phyloP scores from a whole-genome alignment of 2,113 vertebrate species.

The Oriolus oriolus region DNA sequence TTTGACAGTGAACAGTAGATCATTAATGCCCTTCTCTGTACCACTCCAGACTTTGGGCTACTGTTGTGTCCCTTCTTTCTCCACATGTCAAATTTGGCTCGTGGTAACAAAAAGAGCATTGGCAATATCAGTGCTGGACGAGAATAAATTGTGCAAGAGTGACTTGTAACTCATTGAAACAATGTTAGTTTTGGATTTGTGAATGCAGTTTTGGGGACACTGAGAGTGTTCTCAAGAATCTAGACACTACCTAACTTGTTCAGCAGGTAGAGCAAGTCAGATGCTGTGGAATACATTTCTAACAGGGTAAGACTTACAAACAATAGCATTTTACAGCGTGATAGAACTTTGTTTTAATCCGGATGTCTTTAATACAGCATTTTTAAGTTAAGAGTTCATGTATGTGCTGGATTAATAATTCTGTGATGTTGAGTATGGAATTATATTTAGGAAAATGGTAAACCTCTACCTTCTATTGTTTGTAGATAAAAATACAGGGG shows the following conservation, averaged over 20 bases:
- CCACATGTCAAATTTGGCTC: not conserved
- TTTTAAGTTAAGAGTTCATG: not conserved
- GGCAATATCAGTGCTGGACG: not conserved
- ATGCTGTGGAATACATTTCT: not conserved
- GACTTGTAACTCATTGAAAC: not conserved
- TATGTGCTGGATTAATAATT: not conserved
- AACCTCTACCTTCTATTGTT: not conserved
- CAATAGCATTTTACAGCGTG: not conserved
- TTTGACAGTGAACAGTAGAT: not conserved
- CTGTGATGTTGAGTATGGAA: not conserved
- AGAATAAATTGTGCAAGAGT: not conserved
- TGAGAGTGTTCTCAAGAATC: not conserved
- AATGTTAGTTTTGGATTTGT: not conserved
- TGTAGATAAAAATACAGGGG: constrained; percentile 79
- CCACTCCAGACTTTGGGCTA: not conserved
- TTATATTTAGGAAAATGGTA: not conserved
- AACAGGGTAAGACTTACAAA: not conserved
- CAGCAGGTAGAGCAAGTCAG: not conserved
- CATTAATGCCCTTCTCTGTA: not conserved
- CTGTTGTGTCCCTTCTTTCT: not conserved
- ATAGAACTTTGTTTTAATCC: not conserved
- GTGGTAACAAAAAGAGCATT: not conserved
- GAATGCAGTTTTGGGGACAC: not conserved
- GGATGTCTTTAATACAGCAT: accelerated
- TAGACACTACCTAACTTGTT: not conserved